Percentiles rank a stretch among this genome's conserved stretches.
Conservation (phyloP, 1,140 invertebrate genomes). For the Macrobrachium nipponense region DNA sequence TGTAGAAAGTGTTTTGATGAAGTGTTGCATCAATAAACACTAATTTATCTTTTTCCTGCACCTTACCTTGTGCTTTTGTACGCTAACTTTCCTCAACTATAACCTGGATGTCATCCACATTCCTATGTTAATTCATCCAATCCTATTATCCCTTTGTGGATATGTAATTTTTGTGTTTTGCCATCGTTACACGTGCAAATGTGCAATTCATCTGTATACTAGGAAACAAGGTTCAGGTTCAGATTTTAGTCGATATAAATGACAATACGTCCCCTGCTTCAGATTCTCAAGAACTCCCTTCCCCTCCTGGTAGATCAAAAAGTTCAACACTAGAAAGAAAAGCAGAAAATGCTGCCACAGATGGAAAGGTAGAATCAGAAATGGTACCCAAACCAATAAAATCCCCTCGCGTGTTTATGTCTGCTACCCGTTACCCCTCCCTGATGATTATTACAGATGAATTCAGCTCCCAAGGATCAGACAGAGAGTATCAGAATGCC, state of each 20-base stretch:
- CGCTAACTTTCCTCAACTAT: conserved; percentile 47
- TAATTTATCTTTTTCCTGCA: conserved; percentile 38
- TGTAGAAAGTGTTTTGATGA: background rate
- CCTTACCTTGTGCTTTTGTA: conserved; percentile 53
- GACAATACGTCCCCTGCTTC: background rate
- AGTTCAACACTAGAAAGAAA: background rate
- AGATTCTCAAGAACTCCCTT: conserved; percentile 8
- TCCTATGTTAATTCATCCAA: background rate
- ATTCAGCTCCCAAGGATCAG: conserved; percentile 64
- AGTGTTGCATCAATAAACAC: conserved; percentile 24
- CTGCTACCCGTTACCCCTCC: conserved; percentile 63
- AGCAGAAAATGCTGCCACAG: background rate
- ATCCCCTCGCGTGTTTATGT: conserved; percentile 58
- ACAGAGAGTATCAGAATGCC: conserved; percentile 62
- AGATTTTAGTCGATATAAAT: too few relatives aligned
- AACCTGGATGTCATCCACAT: conserved; percentile 12
- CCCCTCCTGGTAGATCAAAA: conserved; percentile 24
- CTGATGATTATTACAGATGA: conserved; percentile 61
- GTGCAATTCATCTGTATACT: too few relatives aligned
- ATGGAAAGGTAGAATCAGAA: background rate
- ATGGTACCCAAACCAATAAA: conserved; percentile 7
- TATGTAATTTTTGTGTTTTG: background rate
- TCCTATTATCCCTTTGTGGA: background rate
- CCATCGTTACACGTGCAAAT: background rate
- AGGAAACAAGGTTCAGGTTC: too few relatives aligned